Conservation (phyloP, 2,888 invertebrate species). For the Esperia sulphurella region DNA sequence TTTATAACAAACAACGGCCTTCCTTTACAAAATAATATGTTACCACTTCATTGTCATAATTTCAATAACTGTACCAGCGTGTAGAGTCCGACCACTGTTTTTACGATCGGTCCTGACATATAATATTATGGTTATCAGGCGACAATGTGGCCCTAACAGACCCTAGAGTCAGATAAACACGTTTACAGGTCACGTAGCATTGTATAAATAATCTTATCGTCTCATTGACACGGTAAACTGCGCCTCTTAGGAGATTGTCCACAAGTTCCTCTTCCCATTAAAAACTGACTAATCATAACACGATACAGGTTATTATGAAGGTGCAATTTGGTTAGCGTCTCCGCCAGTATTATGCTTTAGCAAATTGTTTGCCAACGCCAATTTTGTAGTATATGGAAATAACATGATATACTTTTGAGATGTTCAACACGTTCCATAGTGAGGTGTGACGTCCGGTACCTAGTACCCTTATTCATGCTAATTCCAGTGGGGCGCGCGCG, state of each 20-base stretch:
- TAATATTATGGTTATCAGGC: constrained; percentile 24
- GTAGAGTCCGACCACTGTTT: constrained; percentile 12
- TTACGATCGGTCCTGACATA: constrained; percentile 17
- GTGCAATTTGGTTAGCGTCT: too few relatives aligned
- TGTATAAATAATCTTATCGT: constrained; percentile 49
- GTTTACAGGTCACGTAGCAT: constrained; percentile 40
- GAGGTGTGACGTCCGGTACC: too few relatives aligned
- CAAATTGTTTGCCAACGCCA: too few relatives aligned
- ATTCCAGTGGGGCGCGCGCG: too few relatives aligned
- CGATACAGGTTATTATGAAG: too few relatives aligned
- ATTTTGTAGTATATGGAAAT: too few relatives aligned
- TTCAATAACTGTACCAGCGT: neutral
- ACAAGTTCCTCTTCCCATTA: neutral
- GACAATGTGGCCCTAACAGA: constrained; percentile 42
- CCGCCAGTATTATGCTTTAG: too few relatives aligned
- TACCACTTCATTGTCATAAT: neutral
- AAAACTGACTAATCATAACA: neutral
- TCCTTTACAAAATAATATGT: neutral
- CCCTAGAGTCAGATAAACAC: constrained; percentile 48
- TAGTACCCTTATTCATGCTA: too few relatives aligned
- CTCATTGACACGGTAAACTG: constrained; percentile 48
- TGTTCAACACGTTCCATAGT: too few relatives aligned
- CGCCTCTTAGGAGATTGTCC: constrained; percentile 17
- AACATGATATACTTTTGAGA: too few relatives aligned
- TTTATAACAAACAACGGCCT: neutral